These are phyloP conservation scores for Oreochromis tanganicae DNA, from an alignment of 2,113 vertebrate species.

Conservation along the genomic window DNA sequence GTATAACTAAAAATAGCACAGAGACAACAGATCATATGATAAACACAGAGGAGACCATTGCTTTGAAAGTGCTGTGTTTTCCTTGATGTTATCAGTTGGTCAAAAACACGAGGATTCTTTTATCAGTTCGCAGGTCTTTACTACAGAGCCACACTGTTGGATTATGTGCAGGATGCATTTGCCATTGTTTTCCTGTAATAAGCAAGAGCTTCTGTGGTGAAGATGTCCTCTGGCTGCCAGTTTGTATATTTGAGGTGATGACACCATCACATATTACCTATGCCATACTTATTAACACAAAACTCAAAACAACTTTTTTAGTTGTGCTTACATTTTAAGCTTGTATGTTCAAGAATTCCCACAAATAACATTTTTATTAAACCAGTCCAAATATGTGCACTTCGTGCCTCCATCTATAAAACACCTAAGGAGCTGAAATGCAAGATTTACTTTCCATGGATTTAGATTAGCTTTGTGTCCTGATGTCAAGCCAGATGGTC, in stretches of 20 bases:
- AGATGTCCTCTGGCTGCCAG: not conserved
- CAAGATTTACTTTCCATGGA: not conserved
- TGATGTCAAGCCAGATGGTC: not conserved
- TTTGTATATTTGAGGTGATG: not conserved
- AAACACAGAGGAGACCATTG: not conserved
- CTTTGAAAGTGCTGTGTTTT: not conserved
- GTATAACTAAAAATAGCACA: not conserved
- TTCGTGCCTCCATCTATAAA: not conserved
- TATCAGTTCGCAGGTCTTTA: not conserved
- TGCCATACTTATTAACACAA: not conserved
- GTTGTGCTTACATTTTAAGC: not conserved
- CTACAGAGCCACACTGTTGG: not conserved
- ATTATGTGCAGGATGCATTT: not conserved
- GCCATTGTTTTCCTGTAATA: not conserved
- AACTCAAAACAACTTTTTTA: not conserved
- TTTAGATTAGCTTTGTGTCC: not conserved
- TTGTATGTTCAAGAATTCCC: not conserved
- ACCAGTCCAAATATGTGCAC: not conserved
- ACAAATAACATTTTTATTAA: not conserved
- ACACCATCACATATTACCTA: not conserved
- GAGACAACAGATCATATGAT: not conserved
- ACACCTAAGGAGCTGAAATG: not conserved
- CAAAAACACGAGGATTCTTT: not conserved
- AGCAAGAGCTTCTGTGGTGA: not conserved
- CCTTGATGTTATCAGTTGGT: not conserved